These are phyloP conservation scores for Odontocolon sp. DNA, from an alignment of 2,888 invertebrate genomes.

Conservation along the genomic window DNA sequence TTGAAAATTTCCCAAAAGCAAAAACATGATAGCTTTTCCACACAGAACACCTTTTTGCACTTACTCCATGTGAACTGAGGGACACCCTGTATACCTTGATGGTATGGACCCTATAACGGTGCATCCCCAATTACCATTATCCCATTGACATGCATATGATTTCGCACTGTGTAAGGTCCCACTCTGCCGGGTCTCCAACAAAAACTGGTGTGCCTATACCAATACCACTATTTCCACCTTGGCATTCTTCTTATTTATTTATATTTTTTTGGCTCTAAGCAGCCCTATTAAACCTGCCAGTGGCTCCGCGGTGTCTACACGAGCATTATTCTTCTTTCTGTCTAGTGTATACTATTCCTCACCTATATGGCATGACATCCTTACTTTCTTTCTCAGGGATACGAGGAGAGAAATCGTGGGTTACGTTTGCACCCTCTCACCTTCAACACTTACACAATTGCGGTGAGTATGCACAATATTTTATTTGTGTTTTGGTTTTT, in stretches of 20 bases:
- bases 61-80: no score
- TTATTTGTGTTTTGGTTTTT: slow-evolving; percentile 80
- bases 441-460: slow-evolving; percentile 60
- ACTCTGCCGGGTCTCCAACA: slow-evolving; percentile 47
- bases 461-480: slow-evolving; percentile 65
- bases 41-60: no score
- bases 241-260: slow-evolving; percentile 58
- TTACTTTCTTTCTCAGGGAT: slow-evolving; percentile 51
- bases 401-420: slow-evolving; percentile 6
- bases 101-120: slow-evolving; percentile 71
- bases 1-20: no score
- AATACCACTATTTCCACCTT: slow-evolving; percentile 28
- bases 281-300: slow-evolving; percentile 69
- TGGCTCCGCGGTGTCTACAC: slow-evolving; percentile 29
- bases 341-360: slow-evolving; percentile 33
- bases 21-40: no score
- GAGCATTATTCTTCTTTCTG: slow-evolving; percentile 53
- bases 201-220: no score
- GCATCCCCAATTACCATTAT: slow-evolving; percentile 77
- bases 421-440: slow-evolving; percentile 60
- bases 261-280: slow-evolving; percentile 65
- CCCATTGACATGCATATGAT: slow-evolving; percentile 78
- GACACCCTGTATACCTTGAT: no score
- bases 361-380: slow-evolving; percentile 51
- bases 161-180: slow-evolving; percentile 69